Percentiles rank a stretch among this genome's conserved stretches.
phyloP scores from a whole-genome alignment of 2,113 vertebrate genomes.

The Sapayoa aenigma region DNA sequence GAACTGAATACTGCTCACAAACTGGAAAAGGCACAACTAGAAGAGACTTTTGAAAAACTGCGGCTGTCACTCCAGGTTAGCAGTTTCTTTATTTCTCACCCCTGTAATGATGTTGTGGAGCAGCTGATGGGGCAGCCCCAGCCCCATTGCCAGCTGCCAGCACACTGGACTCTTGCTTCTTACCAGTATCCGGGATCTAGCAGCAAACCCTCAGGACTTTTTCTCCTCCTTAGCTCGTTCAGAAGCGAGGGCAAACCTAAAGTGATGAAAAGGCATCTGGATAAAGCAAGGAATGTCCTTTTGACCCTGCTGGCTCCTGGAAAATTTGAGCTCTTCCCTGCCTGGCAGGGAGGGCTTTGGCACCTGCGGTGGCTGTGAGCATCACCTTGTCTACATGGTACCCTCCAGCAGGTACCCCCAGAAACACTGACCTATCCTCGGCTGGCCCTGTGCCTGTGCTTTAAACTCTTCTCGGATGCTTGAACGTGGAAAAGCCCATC shows the following conservation, averaged over 20 bases:
- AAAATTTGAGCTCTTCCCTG: background rate
- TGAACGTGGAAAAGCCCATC: fast-evolving
- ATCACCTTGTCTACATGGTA: background rate
- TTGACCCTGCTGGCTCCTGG: background rate
- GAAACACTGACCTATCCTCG: fast-evolving
- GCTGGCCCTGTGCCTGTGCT: background rate
- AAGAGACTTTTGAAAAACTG: conserved; percentile 90
- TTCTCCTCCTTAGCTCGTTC: background rate
- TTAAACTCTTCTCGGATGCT: background rate
- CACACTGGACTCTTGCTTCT: background rate
- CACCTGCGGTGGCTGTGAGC: background rate
- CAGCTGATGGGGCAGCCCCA: background rate
- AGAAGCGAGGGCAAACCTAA: background rate
- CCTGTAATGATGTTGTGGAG: background rate
- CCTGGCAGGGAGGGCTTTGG: background rate
- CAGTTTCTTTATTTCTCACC: background rate
- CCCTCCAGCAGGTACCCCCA: background rate
- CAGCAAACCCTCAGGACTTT: background rate
- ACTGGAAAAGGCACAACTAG: conserved; percentile 87
- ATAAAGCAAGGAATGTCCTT: background rate
- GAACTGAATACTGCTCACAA: conserved; percentile 87
- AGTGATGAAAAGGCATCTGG: background rate
- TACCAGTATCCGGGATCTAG: background rate
- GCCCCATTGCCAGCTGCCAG: background rate
- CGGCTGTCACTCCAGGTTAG: conserved; percentile 90